These are phyloP conservation scores for Felis chaus DNA, from an alignment of 2,113 vertebrate species.

Conservation along the genomic window DNA sequence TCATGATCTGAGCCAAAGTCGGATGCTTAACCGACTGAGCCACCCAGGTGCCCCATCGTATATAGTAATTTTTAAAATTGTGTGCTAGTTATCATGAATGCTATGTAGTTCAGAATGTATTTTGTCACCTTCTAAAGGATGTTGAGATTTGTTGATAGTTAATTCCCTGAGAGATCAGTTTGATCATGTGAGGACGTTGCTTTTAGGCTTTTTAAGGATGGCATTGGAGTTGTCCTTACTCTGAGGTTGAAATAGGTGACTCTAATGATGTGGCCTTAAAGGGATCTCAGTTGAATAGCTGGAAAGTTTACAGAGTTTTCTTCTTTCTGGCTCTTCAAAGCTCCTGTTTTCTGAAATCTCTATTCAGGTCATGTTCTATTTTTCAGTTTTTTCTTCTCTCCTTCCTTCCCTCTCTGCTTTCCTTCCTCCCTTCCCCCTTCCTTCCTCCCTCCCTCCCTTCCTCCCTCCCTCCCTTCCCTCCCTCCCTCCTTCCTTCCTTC, in stretches of 20 bases:
- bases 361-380: background rate
- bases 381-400: background rate
- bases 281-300: background rate
- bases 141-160: background rate
- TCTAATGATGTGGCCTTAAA: background rate
- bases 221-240: background rate
- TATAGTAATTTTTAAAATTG: background rate
- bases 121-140: background rate
- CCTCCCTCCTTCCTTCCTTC: fast-evolving
- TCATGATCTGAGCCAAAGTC: too few relatives aligned
- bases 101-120: background rate
- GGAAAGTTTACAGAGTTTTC: background rate
- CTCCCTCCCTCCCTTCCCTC: fast-evolving
- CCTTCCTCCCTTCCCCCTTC: too few relatives aligned
- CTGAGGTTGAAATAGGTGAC: background rate
- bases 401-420: background rate
- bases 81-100: background rate
- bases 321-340: background rate
- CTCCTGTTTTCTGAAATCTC: background rate
- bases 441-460: fast-evolving
- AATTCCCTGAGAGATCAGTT: background rate
- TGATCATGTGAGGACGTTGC: background rate
- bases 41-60: too few relatives aligned
- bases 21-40: too few relatives aligned
- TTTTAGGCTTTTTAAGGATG: background rate